Evolutionary conservation across 64 coral and sea anemone genomes (phyloP), one percentile per base, ranked within the genome.

Genomic region (Porites australiensis): DNA sequence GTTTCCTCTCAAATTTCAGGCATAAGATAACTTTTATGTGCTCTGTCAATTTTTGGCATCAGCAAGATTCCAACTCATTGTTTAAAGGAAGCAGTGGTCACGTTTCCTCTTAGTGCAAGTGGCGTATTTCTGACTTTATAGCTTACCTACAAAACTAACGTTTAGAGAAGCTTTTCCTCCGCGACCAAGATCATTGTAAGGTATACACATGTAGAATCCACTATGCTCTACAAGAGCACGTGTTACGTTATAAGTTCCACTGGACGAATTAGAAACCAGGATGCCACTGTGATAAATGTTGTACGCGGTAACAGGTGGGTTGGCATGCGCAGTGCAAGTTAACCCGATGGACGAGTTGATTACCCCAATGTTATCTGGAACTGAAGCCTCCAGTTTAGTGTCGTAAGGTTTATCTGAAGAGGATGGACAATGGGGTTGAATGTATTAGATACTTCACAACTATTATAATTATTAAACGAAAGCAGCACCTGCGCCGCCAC

Each of bases 331-430:
- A 2, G 45, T 94, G 59, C 92, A 94, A 44, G 13, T 63, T 14
- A 94, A 70, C 2, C 53, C 58, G 18, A 94, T 22, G 8, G 92
- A 94, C 3, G 51, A 76, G 60, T 94, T 94, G 3, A 72, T 27
- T 18, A 70, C 48, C 23, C 73, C 80, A 18, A 77, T 65, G 16
- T 79, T 87, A 11, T 83, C 83, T 44, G 67, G 81, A 6, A 79
- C 18, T 19, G 82, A 78, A 8, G 91, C 84, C 48, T 52, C 75
- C 6, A 93, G 82, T 21, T 20, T 44, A n/a, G 91, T 86, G 60
- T 49, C 63, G 20, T 87, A 77, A 58, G 91, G 91, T 79, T 87
- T 93, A 87, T 93, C 91, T 93, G 62, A 1, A 47, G 1, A 74
- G 21, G 2, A 23, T 37, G 27, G 27, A 37, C 27, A 37, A 37